phyloP scores from a whole-genome alignment of 2,113 vertebrate species.

The Isichthys henryi region DNA sequence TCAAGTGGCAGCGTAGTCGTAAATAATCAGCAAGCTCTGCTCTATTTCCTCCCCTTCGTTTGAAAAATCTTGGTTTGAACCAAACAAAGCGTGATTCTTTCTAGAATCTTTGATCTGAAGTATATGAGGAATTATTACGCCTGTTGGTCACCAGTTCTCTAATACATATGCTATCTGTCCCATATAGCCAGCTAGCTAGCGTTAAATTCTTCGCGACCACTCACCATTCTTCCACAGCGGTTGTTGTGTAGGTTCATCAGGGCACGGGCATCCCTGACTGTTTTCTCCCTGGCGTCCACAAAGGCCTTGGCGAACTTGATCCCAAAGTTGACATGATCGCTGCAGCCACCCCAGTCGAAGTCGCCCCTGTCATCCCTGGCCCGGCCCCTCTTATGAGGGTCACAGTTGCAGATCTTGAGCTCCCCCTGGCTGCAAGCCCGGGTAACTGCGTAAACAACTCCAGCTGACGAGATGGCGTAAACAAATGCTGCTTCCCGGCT shows the following conservation, averaged over 20 bases:
- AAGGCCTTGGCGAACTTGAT: constrained; percentile 91
- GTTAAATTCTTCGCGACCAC: constrained; percentile 27
- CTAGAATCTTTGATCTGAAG: not conserved
- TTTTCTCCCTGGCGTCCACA: constrained; percentile 89
- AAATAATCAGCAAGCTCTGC: not conserved
- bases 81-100: not conserved
- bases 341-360: constrained; percentile 97
- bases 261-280: constrained; percentile 85
- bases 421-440: constrained; percentile 94
- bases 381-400: constrained; percentile 76
- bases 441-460: constrained; percentile 92
- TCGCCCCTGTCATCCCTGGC: constrained; percentile 73
- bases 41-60: not conserved
- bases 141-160: not conserved
- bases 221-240: constrained; percentile 92
- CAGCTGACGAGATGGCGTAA: constrained; percentile 94
- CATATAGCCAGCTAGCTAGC: not conserved
- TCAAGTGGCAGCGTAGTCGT: not conserved
- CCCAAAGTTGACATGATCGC: constrained; percentile 93
- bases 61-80: not conserved
- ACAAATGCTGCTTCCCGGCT: constrained; percentile 96
- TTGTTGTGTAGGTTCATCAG: constrained; percentile 98
- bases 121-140: not conserved
- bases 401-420: constrained; percentile 84
- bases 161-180: not conserved